These are phyloP conservation scores for Pandion haliaetus DNA, from an alignment of 2,113 vertebrate genomes.

Conservation along the genomic window DNA sequence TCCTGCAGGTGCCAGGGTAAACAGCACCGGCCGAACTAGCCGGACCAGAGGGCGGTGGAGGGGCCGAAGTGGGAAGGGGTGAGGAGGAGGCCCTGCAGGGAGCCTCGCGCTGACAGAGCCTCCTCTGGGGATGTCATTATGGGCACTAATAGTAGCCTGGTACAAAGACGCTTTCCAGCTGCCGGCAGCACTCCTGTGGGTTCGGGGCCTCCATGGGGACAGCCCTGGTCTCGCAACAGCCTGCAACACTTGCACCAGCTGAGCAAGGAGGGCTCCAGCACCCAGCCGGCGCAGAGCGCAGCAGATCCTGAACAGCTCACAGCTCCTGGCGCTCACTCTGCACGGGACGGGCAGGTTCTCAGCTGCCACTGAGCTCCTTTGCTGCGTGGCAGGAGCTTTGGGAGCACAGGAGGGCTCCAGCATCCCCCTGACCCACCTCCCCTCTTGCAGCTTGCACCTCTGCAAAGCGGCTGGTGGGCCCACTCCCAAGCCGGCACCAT, in stretches of 20 bases:
- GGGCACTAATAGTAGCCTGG: constrained; percentile 52
- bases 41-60: neutral
- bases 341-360: neutral
- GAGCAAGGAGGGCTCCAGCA: neutral
- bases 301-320: neutral
- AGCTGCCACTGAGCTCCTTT: neutral
- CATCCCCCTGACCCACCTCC: fast-evolving
- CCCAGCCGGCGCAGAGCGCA: fast-evolving
- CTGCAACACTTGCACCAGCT: constrained; percentile 73
- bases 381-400: neutral
- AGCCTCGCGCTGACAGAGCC: neutral
- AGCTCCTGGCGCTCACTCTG: fast-evolving
- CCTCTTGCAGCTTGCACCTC: neutral
- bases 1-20: neutral
- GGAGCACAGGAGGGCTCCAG: fast-evolving
- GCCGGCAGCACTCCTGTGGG: neutral
- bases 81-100: neutral
- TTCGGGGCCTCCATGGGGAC: neutral
- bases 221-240: constrained; percentile 53
- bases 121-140: constrained; percentile 70
- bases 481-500: constrained; percentile 69
- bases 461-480: neutral
- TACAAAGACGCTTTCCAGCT: constrained; percentile 59
- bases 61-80: neutral
- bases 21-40: neutral